Conservation (phyloP, 2,113 vertebrate species). For the Ceratotherium simum region DNA sequence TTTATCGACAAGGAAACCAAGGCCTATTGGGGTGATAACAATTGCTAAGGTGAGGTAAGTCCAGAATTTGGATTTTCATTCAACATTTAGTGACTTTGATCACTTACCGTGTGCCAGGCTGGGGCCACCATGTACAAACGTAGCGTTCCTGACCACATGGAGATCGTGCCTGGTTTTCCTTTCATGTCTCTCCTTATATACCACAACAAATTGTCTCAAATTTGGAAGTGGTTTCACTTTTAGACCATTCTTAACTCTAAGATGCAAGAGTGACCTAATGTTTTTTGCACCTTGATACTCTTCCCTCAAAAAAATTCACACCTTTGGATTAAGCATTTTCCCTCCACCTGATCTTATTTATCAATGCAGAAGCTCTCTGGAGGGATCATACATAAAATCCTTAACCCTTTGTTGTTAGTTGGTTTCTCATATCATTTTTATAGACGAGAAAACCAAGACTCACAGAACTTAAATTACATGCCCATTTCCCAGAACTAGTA, state of each 20-base stretch:
- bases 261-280: background rate
- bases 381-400: background rate
- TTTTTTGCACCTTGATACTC: background rate
- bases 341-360: background rate
- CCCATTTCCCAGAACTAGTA: background rate
- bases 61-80: background rate
- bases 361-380: background rate
- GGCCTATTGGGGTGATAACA: background rate
- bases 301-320: background rate
- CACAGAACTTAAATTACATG: background rate
- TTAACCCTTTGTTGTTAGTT: background rate
- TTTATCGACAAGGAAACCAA: background rate
- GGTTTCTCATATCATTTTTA: background rate
- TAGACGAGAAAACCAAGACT: background rate
- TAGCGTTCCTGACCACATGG: background rate
- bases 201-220: background rate
- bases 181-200: background rate
- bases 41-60: background rate
- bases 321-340: background rate
- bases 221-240: background rate
- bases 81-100: background rate
- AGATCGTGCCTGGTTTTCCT: background rate
- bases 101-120: background rate
- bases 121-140: background rate
- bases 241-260: slow-evolving; percentile 3